A percentile compares a stretch with the other conserved stretches of the same genome.
Evolutionary conservation across 2,888 invertebrate species (phyloP).

Genomic region (Stenchaetothrips biformis): DNA sequence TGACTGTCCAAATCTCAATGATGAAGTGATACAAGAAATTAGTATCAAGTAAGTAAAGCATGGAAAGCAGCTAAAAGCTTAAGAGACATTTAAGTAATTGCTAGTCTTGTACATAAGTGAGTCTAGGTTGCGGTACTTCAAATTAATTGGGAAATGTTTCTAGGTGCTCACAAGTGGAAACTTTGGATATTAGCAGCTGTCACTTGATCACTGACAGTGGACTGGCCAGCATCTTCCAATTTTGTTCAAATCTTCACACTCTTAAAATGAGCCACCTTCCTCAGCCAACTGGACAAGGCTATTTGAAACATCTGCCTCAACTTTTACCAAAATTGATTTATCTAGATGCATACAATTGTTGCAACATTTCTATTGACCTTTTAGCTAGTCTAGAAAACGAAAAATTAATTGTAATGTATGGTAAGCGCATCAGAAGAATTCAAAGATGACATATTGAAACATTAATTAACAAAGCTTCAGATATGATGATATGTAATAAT

Average conservation of each 20-base stretch:
- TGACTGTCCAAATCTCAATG: constrained; percentile 2
- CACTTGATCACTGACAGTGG: not conserved
- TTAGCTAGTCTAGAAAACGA: not conserved
- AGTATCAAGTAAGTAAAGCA: not conserved
- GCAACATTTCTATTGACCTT: not conserved
- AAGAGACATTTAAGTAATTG: too few relatives aligned
- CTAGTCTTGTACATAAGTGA: too few relatives aligned
- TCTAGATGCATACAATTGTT: not conserved
- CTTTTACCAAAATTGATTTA: not conserved
- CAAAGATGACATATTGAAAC: not conserved
- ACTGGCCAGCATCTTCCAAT: not conserved
- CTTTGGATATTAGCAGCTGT: constrained; percentile 3
- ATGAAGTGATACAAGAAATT: not conserved
- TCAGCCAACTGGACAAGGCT: not conserved
- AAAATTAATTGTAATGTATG: not conserved
- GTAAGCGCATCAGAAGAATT: not conserved
- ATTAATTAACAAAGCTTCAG: not conserved
- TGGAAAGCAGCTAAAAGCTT: too few relatives aligned
- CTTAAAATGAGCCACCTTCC: not conserved
- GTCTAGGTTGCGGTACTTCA: too few relatives aligned
- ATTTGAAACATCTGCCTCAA: not conserved
- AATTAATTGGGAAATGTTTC: not conserved
- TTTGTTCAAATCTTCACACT: not conserved
- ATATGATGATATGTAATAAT: not conserved
- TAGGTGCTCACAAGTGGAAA: not conserved